A percentile compares a stretch with the other conserved stretches of the same genome.
phyloP scores from a whole-genome alignment of 2,113 vertebrate species.

The Syngnathus typhle region DNA sequence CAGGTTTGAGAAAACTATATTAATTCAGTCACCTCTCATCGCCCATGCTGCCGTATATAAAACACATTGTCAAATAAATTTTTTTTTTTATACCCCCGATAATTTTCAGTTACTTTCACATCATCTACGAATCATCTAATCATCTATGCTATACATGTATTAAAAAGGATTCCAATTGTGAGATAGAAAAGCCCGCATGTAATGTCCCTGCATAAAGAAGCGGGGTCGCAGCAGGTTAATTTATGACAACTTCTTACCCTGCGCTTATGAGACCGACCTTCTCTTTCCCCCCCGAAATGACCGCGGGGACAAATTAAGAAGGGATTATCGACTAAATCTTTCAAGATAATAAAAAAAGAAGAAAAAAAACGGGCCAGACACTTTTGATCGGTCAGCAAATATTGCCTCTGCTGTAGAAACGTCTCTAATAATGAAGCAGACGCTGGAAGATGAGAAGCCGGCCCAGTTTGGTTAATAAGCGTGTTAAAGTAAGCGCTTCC shows the following conservation, averaged over 20 bases:
- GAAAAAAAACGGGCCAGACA: conserved; percentile 15
- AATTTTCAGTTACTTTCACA: neutral
- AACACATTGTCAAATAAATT: neutral
- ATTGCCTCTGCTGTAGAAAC: conserved; percentile 14
- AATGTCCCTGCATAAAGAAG: conserved; percentile 5
- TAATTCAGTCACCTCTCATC: neutral
- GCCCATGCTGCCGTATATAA: too few species aligned
- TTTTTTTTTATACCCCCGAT: neutral
- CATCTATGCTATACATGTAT: neutral
- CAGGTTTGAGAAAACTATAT: neutral
- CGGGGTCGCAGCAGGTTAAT: conserved; percentile 7
- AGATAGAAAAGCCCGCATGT: conserved; percentile 5
- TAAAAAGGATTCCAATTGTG: neutral
- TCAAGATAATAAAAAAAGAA: conserved; percentile 10
- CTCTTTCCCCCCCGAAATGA: neutral
- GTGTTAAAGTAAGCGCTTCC: conserved; percentile 27
- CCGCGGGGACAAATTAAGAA: conserved; percentile 7
- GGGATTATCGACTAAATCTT: neutral
- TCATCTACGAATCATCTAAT: neutral
- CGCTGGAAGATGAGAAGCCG: conserved; percentile 20
- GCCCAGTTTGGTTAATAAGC: conserved; percentile 37
- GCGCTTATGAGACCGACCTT: conserved; percentile 1
- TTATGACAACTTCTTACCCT: conserved; percentile 7
- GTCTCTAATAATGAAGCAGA: conserved; percentile 21
- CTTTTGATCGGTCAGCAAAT: conserved; percentile 7